Evolutionary conservation across 2,113 vertebrate genomes (phyloP).

Genomic region (Gallinago jamesoni): DNA sequence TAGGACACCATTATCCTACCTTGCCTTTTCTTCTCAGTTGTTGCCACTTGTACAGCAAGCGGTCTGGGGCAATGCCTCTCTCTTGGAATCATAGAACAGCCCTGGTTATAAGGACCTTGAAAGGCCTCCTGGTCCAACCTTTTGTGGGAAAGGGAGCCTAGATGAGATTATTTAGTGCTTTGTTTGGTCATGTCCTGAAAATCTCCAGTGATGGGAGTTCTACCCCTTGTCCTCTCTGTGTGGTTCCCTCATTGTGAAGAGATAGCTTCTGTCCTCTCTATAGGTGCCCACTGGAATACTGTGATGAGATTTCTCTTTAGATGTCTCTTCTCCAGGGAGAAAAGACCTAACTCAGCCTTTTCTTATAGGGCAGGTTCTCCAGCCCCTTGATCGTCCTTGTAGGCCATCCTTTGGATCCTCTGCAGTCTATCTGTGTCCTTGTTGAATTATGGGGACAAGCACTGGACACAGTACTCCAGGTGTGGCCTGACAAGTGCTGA

Average conservation of each 20-base stretch:
- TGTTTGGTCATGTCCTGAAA: background rate
- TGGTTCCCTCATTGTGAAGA: background rate
- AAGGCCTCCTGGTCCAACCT: background rate
- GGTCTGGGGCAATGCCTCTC: rapidly evolving
- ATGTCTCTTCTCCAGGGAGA: background rate
- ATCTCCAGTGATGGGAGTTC: background rate
- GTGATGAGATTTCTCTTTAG: background rate
- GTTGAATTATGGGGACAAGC: background rate
- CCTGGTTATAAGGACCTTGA: background rate
- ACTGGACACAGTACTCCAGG: background rate
- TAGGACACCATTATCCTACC: background rate
- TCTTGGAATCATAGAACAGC: background rate
- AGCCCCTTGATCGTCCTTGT: background rate
- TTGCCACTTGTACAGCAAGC: background rate
- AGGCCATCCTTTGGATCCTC: background rate
- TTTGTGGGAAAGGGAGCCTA: background rate
- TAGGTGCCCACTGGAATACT: background rate
- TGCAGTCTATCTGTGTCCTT: background rate
- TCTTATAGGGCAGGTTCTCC: background rate
- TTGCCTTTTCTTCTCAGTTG: background rate
- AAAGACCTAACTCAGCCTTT: background rate
- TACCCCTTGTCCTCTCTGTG: background rate
- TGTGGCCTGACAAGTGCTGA: background rate
- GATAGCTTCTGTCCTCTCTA: background rate
- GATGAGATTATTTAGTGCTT: background rate